Base-by-base conservation (phyloP, 2,888 invertebrate genomes). In the Physocephala rufipes region DNA sequence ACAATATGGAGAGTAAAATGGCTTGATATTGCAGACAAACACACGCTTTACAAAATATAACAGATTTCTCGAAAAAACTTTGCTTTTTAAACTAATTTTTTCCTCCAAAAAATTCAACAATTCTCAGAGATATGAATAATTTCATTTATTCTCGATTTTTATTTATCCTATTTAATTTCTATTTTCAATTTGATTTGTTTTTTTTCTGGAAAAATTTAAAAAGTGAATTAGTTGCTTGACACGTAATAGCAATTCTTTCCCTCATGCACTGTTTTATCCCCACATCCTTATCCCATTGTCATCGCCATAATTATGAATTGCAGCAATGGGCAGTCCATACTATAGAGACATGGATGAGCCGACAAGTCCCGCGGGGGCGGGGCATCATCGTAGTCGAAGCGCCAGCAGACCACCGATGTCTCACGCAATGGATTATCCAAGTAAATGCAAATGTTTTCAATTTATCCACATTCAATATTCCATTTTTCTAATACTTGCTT, bases 331-430 rank as follows among this genome's bases (percentile, higher is more conserved):
- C 81, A 91, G 91, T 84, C 91, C 91, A 88, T 91, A 91, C 86
- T 89, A 91, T 85, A 89, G 91, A 86, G 90, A 91, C 88, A 91
- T 91, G 88, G 94, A 95, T 87, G 93, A 94, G 87, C 91, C 93
- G 81, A 92, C 91, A 82, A 94, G 94, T 87, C 94, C 94, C 85
- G 92, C 93, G 87, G 91, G 94, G 89, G 91, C 93, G 86, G 93
- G 94, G 84, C 92, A 92, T 82, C 89, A 89, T 90, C 91, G 95
- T 82, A 92, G 92, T 81, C 91, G 95, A 79, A 93, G 93, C 83
- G 93, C 93, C 80, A 93, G 92, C 79, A 88, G 93, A 82, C 93
- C 91, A 79, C 90, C 91, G 82, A 86, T 86, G 83, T 86, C 86
- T 81, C 87, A 87, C 76, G 88, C 89, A 78, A 89, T 89, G 88